Evolutionary conservation across 2,888 invertebrate genomes (phyloP).

Genomic region (Polydrusus tereticollis): DNA sequence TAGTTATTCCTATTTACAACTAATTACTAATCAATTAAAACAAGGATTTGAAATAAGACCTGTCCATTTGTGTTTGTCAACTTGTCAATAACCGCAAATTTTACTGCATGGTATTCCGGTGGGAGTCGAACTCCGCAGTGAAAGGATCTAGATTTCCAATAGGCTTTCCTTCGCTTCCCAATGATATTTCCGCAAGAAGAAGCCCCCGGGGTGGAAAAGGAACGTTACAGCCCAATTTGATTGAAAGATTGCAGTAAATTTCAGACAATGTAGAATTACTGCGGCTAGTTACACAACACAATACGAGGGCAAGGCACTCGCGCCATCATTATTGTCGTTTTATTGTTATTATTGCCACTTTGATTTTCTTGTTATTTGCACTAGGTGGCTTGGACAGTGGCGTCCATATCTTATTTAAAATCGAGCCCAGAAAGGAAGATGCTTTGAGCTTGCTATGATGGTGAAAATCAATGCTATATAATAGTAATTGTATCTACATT

Average conservation of each 20-base stretch:
- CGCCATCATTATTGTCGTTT: constrained; percentile 6
- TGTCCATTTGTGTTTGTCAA: no score
- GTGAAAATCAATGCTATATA: no score
- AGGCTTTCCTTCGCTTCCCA: neutral
- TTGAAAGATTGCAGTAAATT: constrained; percentile 38
- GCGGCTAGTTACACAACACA: constrained; percentile 25
- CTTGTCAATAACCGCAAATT: no score
- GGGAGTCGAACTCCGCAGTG: neutral
- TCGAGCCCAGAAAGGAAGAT: no score
- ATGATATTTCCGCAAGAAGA: constrained; percentile 13
- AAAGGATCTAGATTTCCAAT: constrained; percentile 20
- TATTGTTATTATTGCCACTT: constrained; percentile 3
- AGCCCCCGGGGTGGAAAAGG: constrained; percentile 14
- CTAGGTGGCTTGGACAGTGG: neutral
- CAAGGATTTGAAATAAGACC: no score
- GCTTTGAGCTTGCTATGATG: no score
- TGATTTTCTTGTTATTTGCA: constrained; percentile 14
- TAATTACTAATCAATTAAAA: no score
- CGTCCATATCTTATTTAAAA: no score
- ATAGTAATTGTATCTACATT: no score
- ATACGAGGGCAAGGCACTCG: constrained; percentile 27
- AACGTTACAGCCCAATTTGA: constrained; percentile 15
- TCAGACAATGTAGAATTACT: constrained; percentile 26
- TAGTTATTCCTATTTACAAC: no score
- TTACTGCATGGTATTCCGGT: neutral